These are phyloP conservation scores for Menidia beryllina DNA, from an alignment of 2,113 vertebrate species.

Conservation along the genomic window DNA sequence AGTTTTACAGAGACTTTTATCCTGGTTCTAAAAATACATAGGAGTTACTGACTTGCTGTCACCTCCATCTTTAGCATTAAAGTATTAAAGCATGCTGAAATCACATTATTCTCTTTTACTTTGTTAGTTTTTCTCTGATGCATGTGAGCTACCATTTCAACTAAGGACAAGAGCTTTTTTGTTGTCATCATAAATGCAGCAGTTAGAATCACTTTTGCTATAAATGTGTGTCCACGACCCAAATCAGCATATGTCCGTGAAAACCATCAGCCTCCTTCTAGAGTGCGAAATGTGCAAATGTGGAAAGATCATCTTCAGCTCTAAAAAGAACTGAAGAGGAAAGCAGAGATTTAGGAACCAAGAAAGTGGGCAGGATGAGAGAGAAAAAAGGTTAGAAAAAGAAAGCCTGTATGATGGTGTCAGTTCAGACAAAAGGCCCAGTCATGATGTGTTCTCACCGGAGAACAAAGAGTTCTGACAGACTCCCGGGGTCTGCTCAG, in stretches of 20 bases:
- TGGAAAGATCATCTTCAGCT: not conserved
- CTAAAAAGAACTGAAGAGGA: conserved; percentile 29
- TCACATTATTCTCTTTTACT: too few species aligned
- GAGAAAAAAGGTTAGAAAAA: conserved; percentile 21
- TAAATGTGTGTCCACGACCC: not conserved
- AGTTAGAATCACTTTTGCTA: too few species aligned
- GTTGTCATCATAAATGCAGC: too few species aligned
- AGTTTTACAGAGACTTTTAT: too few species aligned
- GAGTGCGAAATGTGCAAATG: not conserved
- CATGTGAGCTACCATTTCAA: not conserved
- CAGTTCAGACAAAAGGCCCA: conserved; percentile 70
- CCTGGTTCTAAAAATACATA: too few species aligned
- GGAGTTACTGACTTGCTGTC: too few species aligned
- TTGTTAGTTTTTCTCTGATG: not conserved
- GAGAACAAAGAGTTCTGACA: conserved; percentile 74
- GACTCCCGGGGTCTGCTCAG: conserved; percentile 56
- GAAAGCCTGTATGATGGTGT: conserved; percentile 61
- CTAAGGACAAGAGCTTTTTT: not conserved
- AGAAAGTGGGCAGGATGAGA: conserved; percentile 6
- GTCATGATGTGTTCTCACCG: conserved; percentile 60
- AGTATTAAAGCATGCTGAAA: too few species aligned
- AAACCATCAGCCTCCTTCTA: not conserved
- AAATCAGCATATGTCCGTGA: not conserved
- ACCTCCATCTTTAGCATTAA: too few species aligned
- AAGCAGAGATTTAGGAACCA: conserved; percentile 9